Evolutionary conservation across 1,140 invertebrate species (phyloP), one percentile per base, ranked within the genome.

Genomic region (Cherax quadricarinatus): DNA sequence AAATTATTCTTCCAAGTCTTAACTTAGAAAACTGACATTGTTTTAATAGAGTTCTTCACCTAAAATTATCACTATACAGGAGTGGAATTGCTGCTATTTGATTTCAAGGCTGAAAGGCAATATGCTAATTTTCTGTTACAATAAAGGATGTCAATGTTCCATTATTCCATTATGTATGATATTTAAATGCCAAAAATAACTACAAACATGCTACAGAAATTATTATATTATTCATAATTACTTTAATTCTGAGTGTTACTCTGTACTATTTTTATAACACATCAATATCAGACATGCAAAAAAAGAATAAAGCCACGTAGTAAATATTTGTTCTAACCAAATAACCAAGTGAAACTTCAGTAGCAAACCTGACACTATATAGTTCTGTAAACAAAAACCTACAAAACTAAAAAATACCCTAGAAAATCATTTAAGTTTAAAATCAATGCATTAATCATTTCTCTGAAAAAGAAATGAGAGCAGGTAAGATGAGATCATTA

Each of bases 181-280:
- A 30, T 84, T 62, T 60, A 24, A 51, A 84, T 62, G 30, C 60
- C 41, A 30, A 84, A 84, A 84, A 62, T 62, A 84, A 41, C 82
- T 51, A 62, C 51, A 4, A 9, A 14, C 24, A 62, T 53, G 62
- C n/a, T 60, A 84, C 79, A 81, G 18, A 84, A 24, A 84, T 41
- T 62, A 84, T 57, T 12, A 81, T 53, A 57, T 57, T 57, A 57
- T 82, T n/a, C 57, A 84, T 30, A 84, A 16, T 30, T 62, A 62
- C n/a, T 66, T 0, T 66, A 18, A 21, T 66, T 66, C 30, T 41
- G 30, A 41, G 30, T 41, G 30, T 41, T 41, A 41, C 30, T 41
- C 30, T 41, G 30, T 41, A 18, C 1, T 66, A 66, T 66, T 1
- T 66, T 66, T 18, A 66, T 57, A 14, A 57, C 53, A 41, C 30